These are phyloP conservation scores for Psylliodes chrysocephalus DNA, from an alignment of 2,888 invertebrate species.

Conservation along the genomic window DNA sequence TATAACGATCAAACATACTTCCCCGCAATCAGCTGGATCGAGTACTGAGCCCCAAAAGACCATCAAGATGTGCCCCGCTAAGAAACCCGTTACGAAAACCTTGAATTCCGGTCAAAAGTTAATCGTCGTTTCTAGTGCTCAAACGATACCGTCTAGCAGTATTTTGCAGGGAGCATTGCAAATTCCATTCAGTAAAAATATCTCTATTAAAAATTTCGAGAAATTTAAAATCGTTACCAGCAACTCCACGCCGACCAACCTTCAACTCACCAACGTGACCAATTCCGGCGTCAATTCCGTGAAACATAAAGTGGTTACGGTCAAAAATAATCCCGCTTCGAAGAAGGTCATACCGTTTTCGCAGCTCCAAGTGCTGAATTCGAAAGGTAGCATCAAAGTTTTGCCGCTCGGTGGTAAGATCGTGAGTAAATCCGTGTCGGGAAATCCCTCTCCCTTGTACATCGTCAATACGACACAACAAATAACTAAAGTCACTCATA, in stretches of 20 bases:
- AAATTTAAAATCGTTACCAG: slow-evolving; percentile 62
- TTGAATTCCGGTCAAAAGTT: slow-evolving; percentile 60
- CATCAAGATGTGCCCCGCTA: slow-evolving; percentile 56
- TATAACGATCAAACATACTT: slow-evolving; percentile 49
- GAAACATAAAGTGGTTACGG: slow-evolving; percentile 61
- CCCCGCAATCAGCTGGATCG: slow-evolving; percentile 43
- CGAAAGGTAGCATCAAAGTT: slow-evolving; percentile 62
- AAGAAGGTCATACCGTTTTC: slow-evolving; percentile 61
- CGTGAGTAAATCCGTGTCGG: slow-evolving; percentile 54
- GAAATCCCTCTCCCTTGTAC: slow-evolving; percentile 54
- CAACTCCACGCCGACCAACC: slow-evolving; percentile 42
- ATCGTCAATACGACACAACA: slow-evolving; percentile 54
- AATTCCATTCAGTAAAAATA: slow-evolving; percentile 61
- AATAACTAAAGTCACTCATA: slow-evolving; percentile 30
- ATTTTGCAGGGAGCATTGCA: slow-evolving; percentile 61
- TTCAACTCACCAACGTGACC: slow-evolving; percentile 42
- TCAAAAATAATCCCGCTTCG: slow-evolving; percentile 55
- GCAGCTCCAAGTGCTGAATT: slow-evolving; percentile 61
- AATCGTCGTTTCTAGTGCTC: slow-evolving; percentile 62
- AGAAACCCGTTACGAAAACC: slow-evolving; percentile 56
- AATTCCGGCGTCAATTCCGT: slow-evolving; percentile 45
- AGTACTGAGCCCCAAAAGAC: slow-evolving; percentile 51
- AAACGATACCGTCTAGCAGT: slow-evolving; percentile 59
- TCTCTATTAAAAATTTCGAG: slow-evolving; percentile 61
- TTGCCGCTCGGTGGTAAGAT: slow-evolving; percentile 60